Conservation (phyloP, 1,140 invertebrate species). For the Bombus affinis region DNA sequence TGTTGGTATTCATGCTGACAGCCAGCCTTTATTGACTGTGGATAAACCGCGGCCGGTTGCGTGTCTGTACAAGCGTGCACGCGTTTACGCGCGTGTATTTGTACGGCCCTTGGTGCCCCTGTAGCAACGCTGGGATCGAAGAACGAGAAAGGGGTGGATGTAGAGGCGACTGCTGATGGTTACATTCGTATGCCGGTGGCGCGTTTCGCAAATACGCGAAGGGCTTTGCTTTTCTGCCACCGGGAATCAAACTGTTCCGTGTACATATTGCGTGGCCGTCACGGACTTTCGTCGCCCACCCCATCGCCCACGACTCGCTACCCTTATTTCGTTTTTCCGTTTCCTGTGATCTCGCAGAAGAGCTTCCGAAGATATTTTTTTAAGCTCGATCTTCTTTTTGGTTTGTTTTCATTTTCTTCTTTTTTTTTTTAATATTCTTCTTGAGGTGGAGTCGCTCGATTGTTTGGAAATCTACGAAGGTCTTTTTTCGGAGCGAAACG, state of each 20-base stretch:
- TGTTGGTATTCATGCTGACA: constrained; percentile 79
- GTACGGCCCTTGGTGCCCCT: not conserved
- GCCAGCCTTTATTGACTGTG: constrained; percentile 78
- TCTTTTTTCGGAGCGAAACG: too few species aligned
- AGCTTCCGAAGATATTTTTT: not conserved
- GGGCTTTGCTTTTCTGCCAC: constrained; percentile 64
- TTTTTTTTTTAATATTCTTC: too few species aligned
- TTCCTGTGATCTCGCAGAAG: not conserved
- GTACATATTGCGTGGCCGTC: constrained; percentile 58
- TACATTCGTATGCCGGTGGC: constrained; percentile 69
- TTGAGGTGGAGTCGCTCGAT: too few species aligned
- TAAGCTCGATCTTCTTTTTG: not conserved
- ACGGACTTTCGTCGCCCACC: not conserved
- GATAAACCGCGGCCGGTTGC: constrained; percentile 69
- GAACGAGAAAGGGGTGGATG: not conserved
- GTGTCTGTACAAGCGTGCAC: constrained; percentile 40
- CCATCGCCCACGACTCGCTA: too few species aligned
- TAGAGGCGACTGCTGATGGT: constrained; percentile 5
- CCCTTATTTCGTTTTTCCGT: not conserved
- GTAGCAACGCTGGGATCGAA: not conserved
- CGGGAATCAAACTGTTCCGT: constrained; percentile 63
- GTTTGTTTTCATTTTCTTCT: too few species aligned
- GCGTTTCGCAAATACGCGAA: constrained; percentile 66
- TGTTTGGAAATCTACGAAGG: too few species aligned
- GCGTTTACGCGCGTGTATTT: constrained; percentile 3